Evolutionary conservation across 2,888 invertebrate genomes (phyloP).

Genomic region (Dione juno): DNA sequence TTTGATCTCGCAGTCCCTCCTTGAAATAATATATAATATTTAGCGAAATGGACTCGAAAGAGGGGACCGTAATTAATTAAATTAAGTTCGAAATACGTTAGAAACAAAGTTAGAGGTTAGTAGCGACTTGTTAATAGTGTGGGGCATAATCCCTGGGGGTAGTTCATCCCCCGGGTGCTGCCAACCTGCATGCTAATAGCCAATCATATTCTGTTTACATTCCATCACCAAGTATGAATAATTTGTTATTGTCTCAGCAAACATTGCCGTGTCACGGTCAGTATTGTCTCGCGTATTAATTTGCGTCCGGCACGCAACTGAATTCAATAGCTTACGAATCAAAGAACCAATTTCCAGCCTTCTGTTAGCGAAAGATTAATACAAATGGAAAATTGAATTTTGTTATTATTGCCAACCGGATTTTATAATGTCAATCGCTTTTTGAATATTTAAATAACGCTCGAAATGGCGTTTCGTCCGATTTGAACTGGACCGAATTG

Average conservation of each 20-base stretch:
- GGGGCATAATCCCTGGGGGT: slow-evolving; percentile 75
- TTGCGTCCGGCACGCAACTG: slow-evolving; percentile 67
- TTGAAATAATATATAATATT: slow-evolving; percentile 80
- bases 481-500: slow-evolving; percentile 36
- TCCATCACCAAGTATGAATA: slow-evolving; percentile 82
- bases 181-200: slow-evolving; percentile 79
- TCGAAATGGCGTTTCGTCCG: slow-evolving; percentile 43
- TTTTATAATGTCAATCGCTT: slow-evolving; percentile 53
- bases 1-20: slow-evolving; percentile 72
- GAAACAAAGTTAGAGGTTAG: slow-evolving; percentile 75
- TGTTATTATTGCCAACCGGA: slow-evolving; percentile 57
- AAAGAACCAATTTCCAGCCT: slow-evolving; percentile 66
- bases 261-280: slow-evolving; percentile 73
- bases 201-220: slow-evolving; percentile 84
- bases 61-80: slow-evolving; percentile 80
- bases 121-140: slow-evolving; percentile 75
- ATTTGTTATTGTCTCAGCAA: slow-evolving; percentile 82
- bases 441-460: slow-evolving; percentile 51
- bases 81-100: slow-evolving; percentile 80
- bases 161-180: slow-evolving; percentile 51
- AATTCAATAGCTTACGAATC: slow-evolving; percentile 66
- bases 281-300: slow-evolving; percentile 79
- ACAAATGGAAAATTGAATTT: slow-evolving; percentile 70
- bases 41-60: slow-evolving; percentile 69
- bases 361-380: slow-evolving; percentile 68